Evolutionary conservation across 2,888 invertebrate species (phyloP).

Genomic region (Athalia circularis): DNA sequence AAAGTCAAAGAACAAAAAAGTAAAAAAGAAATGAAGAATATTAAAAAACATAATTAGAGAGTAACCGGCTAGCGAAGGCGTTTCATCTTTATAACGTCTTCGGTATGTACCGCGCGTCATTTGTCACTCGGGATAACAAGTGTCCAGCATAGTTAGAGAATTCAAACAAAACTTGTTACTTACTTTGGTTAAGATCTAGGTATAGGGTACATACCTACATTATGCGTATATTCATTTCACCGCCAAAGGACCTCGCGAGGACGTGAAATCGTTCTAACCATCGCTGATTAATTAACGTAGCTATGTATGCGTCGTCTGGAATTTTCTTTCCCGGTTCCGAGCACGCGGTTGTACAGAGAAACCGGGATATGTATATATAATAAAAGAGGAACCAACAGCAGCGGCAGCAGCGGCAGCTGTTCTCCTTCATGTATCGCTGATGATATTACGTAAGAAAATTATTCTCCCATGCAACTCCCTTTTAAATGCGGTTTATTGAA

Average conservation of each 20-base stretch:
- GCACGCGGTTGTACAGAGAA: background rate
- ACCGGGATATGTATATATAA: background rate
- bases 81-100: constrained; percentile 26
- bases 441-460: constrained; percentile 5
- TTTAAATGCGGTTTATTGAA: background rate
- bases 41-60: background rate
- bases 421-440: background rate
- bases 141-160: constrained; percentile 40
- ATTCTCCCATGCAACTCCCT: background rate
- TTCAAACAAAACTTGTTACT: constrained; percentile 35
- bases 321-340: constrained; percentile 14
- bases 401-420: background rate
- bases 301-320: background rate
- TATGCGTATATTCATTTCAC: background rate
- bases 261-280: constrained; percentile 43
- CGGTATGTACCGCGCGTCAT: constrained; percentile 17
- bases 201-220: background rate
- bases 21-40: background rate
- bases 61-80: constrained; percentile 17
- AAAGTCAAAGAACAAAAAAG: background rate
- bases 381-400: background rate
- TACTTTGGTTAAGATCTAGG: background rate
- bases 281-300: constrained; percentile 43
- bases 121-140: constrained; percentile 40
- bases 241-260: constrained; percentile 27